Percentiles rank a stretch among this genome's conserved stretches.
phyloP scores from a whole-genome alignment of 2,888 invertebrate genomes.

The Rotaria socialis region DNA sequence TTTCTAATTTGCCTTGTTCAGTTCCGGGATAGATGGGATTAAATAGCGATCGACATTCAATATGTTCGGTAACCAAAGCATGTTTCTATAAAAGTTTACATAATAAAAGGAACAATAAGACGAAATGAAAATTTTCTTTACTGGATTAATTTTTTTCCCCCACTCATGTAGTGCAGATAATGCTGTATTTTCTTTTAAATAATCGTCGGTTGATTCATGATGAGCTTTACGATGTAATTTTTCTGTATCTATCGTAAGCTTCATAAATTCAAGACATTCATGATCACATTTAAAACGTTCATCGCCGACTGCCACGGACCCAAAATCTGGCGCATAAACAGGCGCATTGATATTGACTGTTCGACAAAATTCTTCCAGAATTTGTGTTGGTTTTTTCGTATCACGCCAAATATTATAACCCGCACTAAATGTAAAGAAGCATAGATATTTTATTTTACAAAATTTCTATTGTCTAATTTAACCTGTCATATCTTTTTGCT shows the following conservation, averaged over 20 bases:
- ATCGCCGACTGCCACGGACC: slow-evolving; percentile 33
- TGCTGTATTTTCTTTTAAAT: slow-evolving; percentile 59
- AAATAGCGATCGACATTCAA: slow-evolving; percentile 60
- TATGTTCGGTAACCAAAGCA: slow-evolving; percentile 65
- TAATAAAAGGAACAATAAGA: slow-evolving; percentile 51
- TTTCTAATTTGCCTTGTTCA: slow-evolving; percentile 75
- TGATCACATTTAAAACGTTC: slow-evolving; percentile 46
- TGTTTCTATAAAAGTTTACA: slow-evolving; percentile 67
- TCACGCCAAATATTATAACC: slow-evolving; percentile 85
- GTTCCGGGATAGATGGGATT: slow-evolving; percentile 60
- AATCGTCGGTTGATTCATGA: slow-evolving; percentile 43
- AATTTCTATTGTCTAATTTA: neutral
- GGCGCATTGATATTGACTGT: slow-evolving; percentile 54
- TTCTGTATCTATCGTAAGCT: neutral
- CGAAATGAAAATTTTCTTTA: neutral
- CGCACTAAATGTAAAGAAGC: slow-evolving; percentile 58
- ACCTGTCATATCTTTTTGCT: slow-evolving; percentile 49
- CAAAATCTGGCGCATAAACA: slow-evolving; percentile 22
- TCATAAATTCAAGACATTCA: neutral
- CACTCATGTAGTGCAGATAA: slow-evolving; percentile 64
- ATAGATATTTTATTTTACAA: neutral
- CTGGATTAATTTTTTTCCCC: slow-evolving; percentile 60
- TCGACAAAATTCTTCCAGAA: slow-evolving; percentile 77
- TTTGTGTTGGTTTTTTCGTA: slow-evolving; percentile 80
- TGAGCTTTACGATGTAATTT: neutral